Evolutionary conservation across 2,797 vertebrate genomes (phyloP).

Genomic region (Ispidina lecontei): DNA sequence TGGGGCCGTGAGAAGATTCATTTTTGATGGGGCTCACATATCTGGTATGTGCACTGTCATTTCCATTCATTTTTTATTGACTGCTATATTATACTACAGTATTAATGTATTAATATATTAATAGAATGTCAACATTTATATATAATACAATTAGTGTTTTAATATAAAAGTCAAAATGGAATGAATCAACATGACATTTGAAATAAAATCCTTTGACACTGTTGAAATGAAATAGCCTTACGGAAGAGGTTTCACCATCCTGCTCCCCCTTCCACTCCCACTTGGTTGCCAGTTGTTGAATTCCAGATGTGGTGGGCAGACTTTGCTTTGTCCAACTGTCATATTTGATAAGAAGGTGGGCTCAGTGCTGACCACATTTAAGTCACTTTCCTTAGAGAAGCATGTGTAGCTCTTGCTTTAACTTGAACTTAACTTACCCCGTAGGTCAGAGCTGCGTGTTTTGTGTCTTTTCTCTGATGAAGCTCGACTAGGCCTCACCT

Average conservation of each 20-base stretch:
- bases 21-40: not conserved
- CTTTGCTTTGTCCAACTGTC: not conserved
- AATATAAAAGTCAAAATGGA: slow-evolving; percentile 20
- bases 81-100: not conserved
- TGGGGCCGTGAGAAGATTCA: not conserved
- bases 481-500: not conserved
- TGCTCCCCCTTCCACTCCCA: not conserved
- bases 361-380: not conserved
- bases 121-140: slow-evolving; percentile 34
- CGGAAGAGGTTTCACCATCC: not conserved
- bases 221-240: not conserved
- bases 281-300: not conserved
- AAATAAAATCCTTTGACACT: not conserved
- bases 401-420: not conserved
- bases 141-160: slow-evolving; percentile 43
- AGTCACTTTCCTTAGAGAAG: not conserved
- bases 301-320: not conserved
- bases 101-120: slow-evolving; percentile 45
- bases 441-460: not conserved
- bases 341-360: not conserved
- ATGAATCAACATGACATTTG: slow-evolving; percentile 15
- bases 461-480: not conserved
- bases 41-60: not conserved
- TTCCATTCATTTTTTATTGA: not conserved
- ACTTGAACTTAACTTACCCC: not conserved